These are phyloP conservation scores for Lepilemur ruficaudatus DNA, from an alignment of 2,797 vertebrate genomes.

Conservation along the genomic window DNA sequence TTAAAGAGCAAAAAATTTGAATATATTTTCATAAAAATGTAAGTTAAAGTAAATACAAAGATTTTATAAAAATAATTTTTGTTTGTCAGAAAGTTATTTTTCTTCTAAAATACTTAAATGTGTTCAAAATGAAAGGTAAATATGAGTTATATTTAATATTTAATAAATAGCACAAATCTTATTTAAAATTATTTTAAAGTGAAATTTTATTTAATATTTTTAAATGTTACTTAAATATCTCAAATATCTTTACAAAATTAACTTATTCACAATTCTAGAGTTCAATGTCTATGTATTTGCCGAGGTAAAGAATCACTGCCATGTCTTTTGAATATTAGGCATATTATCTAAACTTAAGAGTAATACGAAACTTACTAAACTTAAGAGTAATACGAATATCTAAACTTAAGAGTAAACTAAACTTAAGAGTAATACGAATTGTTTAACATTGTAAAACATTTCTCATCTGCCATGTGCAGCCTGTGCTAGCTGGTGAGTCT, in stretches of 20 bases:
- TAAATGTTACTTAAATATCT: neutral
- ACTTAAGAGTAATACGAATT: neutral
- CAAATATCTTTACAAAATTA: neutral
- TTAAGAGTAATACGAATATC: neutral
- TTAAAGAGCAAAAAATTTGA: neutral
- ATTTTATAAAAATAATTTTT: neutral
- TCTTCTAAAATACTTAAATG: neutral
- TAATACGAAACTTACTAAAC: too few species aligned
- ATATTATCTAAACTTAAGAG: neutral
- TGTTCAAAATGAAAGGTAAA: neutral
- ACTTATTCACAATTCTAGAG: neutral
- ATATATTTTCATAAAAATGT: constrained; percentile 6
- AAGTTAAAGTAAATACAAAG: neutral
- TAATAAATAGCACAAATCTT: neutral
- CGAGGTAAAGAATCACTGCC: neutral
- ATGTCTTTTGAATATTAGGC: neutral
- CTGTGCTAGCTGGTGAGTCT: neutral
- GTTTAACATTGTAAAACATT: constrained; percentile 4
- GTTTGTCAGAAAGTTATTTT: neutral
- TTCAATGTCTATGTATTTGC: neutral
- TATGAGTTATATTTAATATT: neutral
- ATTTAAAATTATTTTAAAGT: neutral
- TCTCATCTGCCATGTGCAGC: neutral
- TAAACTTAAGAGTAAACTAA: neutral
- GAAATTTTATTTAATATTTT: neutral